Evolutionary conservation across 2,113 vertebrate genomes (phyloP).

Genomic region (Arvicanthis niloticus): DNA sequence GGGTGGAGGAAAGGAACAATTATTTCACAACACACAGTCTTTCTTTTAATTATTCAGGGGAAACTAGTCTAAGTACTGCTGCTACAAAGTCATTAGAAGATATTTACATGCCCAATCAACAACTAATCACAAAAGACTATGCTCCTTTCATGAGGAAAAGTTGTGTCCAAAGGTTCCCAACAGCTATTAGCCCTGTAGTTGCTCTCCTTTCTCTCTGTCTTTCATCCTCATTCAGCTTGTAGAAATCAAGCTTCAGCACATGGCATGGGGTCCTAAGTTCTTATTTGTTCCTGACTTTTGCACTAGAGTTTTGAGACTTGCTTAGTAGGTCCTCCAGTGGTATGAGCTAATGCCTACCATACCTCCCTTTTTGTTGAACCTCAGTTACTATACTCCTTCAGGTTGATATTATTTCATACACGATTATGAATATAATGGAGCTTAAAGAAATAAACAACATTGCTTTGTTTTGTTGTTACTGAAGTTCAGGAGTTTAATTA

Average conservation of each 20-base stretch:
- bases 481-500: background rate
- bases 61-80: background rate
- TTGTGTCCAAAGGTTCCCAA: background rate
- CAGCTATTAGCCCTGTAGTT: background rate
- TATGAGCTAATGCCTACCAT: background rate
- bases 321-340: background rate
- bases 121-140: background rate
- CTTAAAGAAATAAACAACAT: background rate
- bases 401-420: background rate
- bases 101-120: background rate
- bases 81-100: background rate
- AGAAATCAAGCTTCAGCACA: background rate
- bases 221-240: background rate
- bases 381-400: background rate
- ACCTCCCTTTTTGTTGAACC: background rate
- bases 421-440: background rate
- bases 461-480: background rate
- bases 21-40: background rate
- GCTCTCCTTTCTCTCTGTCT: background rate
- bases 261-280: too few relatives aligned
- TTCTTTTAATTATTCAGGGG: background rate
- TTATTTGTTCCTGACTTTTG: background rate
- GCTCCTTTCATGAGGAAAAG: background rate
- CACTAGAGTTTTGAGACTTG: too few relatives aligned
- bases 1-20: background rate